Evolutionary conservation across 2,888 invertebrate species (phyloP).

Genomic region (Phlogophora meticulosa): DNA sequence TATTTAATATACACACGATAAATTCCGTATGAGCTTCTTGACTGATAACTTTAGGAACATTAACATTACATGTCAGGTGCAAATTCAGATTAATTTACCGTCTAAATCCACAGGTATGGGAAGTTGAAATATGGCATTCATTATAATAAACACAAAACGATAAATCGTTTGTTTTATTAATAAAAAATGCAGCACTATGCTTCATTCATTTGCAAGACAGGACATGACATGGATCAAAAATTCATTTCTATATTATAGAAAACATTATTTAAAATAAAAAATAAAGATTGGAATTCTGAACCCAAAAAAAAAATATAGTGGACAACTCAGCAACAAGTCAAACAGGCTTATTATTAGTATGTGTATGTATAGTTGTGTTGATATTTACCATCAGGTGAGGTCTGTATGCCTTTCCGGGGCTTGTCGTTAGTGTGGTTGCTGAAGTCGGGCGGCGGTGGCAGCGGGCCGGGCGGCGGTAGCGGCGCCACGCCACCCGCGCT

Average conservation of each 20-base stretch:
- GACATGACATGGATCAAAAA: constrained; percentile 12
- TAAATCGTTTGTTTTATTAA: constrained; percentile 31
- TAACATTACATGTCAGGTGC: constrained; percentile 74
- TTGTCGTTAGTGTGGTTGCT: constrained; percentile 85
- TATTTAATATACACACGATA: constrained; percentile 84
- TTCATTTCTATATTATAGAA: constrained; percentile 31
- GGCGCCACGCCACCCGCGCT: constrained; percentile 87
- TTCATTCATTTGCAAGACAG: constrained; percentile 17
- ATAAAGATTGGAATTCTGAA: constrained; percentile 1
- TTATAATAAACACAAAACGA: constrained; percentile 31
- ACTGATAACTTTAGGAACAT: constrained; percentile 85
- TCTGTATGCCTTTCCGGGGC: constrained; percentile 97
- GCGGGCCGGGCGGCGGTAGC: constrained; percentile 68
- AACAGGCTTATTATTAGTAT: constrained; percentile 4
- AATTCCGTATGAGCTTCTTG: constrained; percentile 86
- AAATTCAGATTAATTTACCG: constrained; percentile 60
- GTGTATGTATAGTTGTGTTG: not conserved
- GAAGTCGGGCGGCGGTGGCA: constrained; percentile 72
- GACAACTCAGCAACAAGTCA: constrained; percentile 13
- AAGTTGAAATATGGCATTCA: constrained; percentile 55
- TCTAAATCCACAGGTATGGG: constrained; percentile 54
- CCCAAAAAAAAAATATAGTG: constrained; percentile 33
- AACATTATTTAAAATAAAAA: not conserved
- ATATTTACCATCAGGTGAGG: constrained; percentile 96
- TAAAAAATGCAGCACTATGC: constrained; percentile 47